phyloP scores from a whole-genome alignment of 1,140 invertebrate genomes.

The Polypedilum vanderplanki region DNA sequence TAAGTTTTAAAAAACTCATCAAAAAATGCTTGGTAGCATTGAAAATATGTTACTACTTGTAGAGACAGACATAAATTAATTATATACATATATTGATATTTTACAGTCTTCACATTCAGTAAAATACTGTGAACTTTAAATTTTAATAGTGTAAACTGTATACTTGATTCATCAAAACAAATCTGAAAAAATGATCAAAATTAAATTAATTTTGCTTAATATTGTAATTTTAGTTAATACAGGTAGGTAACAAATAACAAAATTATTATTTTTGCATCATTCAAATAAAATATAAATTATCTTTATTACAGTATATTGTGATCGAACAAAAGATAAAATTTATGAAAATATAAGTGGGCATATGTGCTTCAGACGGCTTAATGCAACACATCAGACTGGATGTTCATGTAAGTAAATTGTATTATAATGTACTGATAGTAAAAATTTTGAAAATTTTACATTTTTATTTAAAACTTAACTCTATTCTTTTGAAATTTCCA shows the following conservation, averaged over 20 bases:
- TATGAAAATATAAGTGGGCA: constrained; percentile 66
- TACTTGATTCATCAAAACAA: no score
- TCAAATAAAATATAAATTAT: neutral
- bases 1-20: no score
- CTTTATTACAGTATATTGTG: constrained; percentile 34
- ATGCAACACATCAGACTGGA: constrained; percentile 88
- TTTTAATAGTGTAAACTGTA: no score
- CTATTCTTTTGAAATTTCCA: no score
- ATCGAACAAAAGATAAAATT: constrained; percentile 70
- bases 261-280: neutral
- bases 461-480: no score
- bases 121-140: no score
- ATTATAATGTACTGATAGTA: neutral
- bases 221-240: neutral
- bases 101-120: no score
- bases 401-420: constrained; percentile 68
- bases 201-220: neutral
- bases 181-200: neutral
- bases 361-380: constrained; percentile 79
- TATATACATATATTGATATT: no score
- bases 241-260: neutral
- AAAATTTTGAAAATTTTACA: neutral
- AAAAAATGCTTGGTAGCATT: no score
- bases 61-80: no score
- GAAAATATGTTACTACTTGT: no score